Evolutionary conservation across 2,797 vertebrate species (phyloP), one percentile per base, ranked within the genome.

Genomic region (Sparus aurata): DNA sequence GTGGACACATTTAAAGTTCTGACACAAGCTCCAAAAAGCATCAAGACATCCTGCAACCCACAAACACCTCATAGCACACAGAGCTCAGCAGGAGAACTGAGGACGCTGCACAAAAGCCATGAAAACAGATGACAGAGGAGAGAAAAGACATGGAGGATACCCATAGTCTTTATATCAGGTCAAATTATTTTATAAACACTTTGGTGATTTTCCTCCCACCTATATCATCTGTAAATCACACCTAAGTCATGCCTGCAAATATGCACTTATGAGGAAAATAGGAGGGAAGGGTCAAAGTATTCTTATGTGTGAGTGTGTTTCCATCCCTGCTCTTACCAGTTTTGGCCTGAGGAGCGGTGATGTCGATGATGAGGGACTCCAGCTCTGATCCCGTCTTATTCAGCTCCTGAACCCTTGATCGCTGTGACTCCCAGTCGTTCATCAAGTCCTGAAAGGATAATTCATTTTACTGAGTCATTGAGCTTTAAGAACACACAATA

Each of bases 331-430:
- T 76, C 92, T 95, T 90, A 99, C 97, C 96, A 18, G 95, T 85
- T 91, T 97, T 97, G 90, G 90, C 93, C 0, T 96, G 94, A 4
- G 98, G 96, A 27, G 97, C 94, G 0, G 98, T 99, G 30, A 98
- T 96, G 83, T 96, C 96, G 85, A 99, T 91, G 38, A 99, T 97
- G 68, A 97, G 92, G 34, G 94, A 95, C 94, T 99, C 98, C 85
- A 99, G 94, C 85, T 98, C 95, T 0, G 96, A 95, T 72, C 98
- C 97, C 15, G 94, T 96, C 87, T 90, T 94, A 82, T 94, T 95
- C 45, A 99, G 95, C 75, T 98, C 97, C 88, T 97, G 96, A 58
- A 99, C 96, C 25, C 95, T 92, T 10, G 87, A 73, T 23, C 91
- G 94, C 66, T 96, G 97, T 2, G 92, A 95, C 77, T 95, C 92